Base-by-base conservation (phyloP, 2,888 invertebrate species). In the Euzetes globulus region DNA sequence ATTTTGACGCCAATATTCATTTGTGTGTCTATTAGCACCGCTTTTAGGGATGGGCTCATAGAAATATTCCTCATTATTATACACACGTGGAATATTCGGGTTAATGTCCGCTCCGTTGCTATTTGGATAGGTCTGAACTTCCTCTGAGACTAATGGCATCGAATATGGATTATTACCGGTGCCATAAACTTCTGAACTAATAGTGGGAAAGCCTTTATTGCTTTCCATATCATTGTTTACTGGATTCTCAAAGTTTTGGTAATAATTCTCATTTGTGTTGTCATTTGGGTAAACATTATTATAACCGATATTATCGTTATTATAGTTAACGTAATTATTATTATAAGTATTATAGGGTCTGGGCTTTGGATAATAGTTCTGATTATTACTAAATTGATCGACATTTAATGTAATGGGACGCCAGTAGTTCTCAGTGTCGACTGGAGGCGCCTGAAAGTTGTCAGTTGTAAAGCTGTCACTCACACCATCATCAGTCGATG, bases 81-180 rank as follows among this genome's bases (percentile, higher is more conserved):
- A 60, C 9, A n/a, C 6, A 11, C 33, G 29, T 9, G 60, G 60
- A 29, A 11, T 17, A 60, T 29, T 60, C 1, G 15, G 15, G 11
- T 33, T 60, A 27, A 33, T 33, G 58, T 2, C 27, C 29, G 13
- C 22, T 17, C 11, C 6, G 15, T 60, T 60, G 0, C 33, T 0
- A 4, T n/a, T 27, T 4, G 33, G 27, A 33, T 15, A 15, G 7
- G 25, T 33, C 2, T 7, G 17, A 60, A 60, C 33, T 6, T 33
- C 60, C 17, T 60, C 60, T 60, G 60, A 60, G 0, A 60, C 33
- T 60, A 60, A 60, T 15, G 60, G 60, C 60, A 60, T 33, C 27
- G 60, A 60, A 60, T 60, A 60, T 15, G 60, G 60, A 33, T 60
- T 60, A 60, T 33, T 7, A 17, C 33, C 60, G 15, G 17, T 17